Evolutionary conservation across 2,113 vertebrate species (phyloP).

Genomic region (Pterocles burchelli): DNA sequence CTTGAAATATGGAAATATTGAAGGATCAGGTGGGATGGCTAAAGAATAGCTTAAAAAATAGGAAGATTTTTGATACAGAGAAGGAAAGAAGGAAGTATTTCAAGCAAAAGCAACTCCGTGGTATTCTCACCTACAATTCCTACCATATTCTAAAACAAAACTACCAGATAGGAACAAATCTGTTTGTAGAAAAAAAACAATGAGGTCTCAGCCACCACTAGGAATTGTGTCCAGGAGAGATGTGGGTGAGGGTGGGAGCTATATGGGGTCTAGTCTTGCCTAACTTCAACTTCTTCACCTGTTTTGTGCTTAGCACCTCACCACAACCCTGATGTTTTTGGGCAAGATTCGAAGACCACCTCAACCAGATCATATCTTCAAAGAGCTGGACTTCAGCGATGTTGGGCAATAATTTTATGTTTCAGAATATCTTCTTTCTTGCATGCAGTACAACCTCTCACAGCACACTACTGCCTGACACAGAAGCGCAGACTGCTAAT

Average conservation of each 20-base stretch:
- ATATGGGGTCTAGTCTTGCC: neutral
- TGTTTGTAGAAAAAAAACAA: neutral
- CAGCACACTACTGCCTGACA: neutral
- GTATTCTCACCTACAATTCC: neutral
- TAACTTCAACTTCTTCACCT: neutral
- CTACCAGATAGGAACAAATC: neutral
- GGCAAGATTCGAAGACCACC: neutral
- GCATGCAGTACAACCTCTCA: neutral
- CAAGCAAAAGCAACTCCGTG: neutral
- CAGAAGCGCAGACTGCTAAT: neutral
- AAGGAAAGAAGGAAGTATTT: neutral
- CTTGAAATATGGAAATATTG: constrained; percentile 65
- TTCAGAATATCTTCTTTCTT: neutral
- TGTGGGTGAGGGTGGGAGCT: neutral
- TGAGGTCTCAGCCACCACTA: neutral
- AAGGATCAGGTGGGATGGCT: constrained; percentile 38
- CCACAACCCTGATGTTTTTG: neutral
- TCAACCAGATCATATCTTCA: neutral
- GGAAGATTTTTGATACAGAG: neutral
- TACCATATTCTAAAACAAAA: neutral
- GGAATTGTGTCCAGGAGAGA: neutral
- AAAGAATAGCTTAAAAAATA: neutral
- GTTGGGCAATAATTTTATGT: neutral
- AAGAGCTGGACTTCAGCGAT: neutral
- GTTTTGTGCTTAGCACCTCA: neutral